These are phyloP conservation scores for Gadopsis bispinosus DNA, from an alignment of 2,797 vertebrate genomes.

Conservation along the genomic window DNA sequence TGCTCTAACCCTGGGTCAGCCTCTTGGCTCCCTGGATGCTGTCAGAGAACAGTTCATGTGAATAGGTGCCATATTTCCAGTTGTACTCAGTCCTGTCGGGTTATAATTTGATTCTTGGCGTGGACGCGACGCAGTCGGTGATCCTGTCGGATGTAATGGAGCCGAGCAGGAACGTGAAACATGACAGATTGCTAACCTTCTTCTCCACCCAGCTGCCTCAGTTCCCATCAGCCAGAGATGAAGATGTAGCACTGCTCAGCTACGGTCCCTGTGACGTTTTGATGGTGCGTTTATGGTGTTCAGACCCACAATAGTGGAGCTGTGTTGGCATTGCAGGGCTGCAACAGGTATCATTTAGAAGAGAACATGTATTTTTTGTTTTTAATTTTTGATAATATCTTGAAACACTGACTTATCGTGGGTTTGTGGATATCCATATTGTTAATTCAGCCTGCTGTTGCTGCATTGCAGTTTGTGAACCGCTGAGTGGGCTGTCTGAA, in stretches of 20 bases:
- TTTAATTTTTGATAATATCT: background rate
- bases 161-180: slow-evolving; percentile 37
- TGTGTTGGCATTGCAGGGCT: background rate
- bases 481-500: slow-evolving; percentile 6
- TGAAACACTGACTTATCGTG: background rate
- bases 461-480: slow-evolving; percentile 25
- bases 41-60: background rate
- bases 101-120: slow-evolving; percentile 35
- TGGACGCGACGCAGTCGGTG: slow-evolving; percentile 10
- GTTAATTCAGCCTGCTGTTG: background rate
- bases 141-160: slow-evolving; percentile 47
- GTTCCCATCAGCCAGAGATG: slow-evolving; percentile 9
- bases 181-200: slow-evolving; percentile 39
- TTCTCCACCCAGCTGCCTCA: background rate
- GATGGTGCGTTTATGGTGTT: background rate
- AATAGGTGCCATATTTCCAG: slow-evolving; percentile 22
- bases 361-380: background rate
- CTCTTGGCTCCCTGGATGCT: slow-evolving; percentile 1
- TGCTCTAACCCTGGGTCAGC: background rate
- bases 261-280: background rate
- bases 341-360: background rate
- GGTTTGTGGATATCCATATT: background rate
- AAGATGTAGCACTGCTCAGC: slow-evolving; percentile 11
- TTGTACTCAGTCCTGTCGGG: slow-evolving; percentile 11
- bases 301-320: background rate